phyloP scores from a whole-genome alignment of 2,113 vertebrate species.

The Pteronura brasiliensis region DNA sequence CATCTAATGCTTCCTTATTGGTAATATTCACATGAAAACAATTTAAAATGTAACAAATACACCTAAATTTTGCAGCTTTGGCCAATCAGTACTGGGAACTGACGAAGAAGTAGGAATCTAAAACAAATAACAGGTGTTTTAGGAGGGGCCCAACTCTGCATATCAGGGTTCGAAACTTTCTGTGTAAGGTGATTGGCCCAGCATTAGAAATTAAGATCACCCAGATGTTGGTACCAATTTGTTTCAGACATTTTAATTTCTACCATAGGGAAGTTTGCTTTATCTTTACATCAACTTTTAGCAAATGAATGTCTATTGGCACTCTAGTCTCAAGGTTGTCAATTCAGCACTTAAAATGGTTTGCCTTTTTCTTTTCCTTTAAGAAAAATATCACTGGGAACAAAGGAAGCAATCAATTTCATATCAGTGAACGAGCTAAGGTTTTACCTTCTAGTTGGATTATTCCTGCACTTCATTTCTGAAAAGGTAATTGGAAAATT shows the following conservation, averaged over 20 bases:
- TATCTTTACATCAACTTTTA: background rate
- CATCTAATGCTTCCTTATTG: background rate
- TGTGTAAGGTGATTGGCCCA: background rate
- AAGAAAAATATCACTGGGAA: constrained; percentile 36
- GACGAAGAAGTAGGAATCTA: background rate
- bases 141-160: background rate
- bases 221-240: background rate
- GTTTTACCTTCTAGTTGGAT: constrained; percentile 54
- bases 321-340: background rate
- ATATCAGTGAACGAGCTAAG: constrained; percentile 46
- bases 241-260: background rate
- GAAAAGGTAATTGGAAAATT: constrained; percentile 72
- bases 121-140: background rate
- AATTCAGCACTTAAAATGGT: constrained; percentile 48
- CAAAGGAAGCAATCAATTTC: constrained; percentile 59
- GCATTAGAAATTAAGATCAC: background rate
- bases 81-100: background rate
- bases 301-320: constrained; percentile 32
- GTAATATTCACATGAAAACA: background rate
- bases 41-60: background rate
- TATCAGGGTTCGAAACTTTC: background rate
- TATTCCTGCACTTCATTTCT: constrained; percentile 49
- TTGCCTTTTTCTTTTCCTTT: background rate
- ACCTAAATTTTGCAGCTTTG: background rate
- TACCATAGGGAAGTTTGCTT: background rate